phyloP scores from a whole-genome alignment of 2,797 vertebrate species.

The Selene dorsalis region DNA sequence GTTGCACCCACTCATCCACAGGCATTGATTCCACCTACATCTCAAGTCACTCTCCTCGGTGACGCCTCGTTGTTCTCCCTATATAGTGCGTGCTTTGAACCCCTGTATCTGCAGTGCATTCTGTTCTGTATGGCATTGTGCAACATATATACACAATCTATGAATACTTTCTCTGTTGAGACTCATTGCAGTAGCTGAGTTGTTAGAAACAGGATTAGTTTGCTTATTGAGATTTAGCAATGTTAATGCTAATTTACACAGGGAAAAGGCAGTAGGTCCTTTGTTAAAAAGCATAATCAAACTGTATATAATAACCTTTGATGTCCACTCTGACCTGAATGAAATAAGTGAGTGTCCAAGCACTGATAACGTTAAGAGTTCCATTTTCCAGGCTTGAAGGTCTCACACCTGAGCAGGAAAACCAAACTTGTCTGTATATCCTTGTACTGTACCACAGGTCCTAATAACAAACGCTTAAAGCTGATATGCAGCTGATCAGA shows the following conservation, averaged over 20 bases:
- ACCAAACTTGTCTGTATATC: conserved; percentile 68
- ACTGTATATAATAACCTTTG: conserved; percentile 63
- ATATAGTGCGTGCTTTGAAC: conserved; percentile 54
- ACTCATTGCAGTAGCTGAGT: conserved; percentile 60
- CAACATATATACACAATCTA: conserved; percentile 44
- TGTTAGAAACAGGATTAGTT: conserved; percentile 56
- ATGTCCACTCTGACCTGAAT: conserved; percentile 53
- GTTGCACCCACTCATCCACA: conserved; percentile 57
- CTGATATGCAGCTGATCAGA: conserved; percentile 76
- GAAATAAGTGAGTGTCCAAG: conserved; percentile 60
- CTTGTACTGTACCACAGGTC: conserved; percentile 77
- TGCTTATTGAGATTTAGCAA: conserved; percentile 59
- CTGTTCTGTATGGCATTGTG: conserved; percentile 61
- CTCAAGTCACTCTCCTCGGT: conserved; percentile 46
- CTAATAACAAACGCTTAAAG: conserved; percentile 65
- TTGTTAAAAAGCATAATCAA: conserved; percentile 44
- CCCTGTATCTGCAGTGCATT: conserved; percentile 72
- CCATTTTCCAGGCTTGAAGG: conserved; percentile 54
- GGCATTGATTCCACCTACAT: conserved; percentile 59
- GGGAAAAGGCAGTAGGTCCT: conserved; percentile 60
- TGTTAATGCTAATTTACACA: conserved; percentile 54
- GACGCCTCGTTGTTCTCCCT: conserved; percentile 55
- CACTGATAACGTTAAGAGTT: conserved; percentile 72
- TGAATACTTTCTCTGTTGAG: conserved; percentile 52
- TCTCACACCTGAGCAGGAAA: conserved; percentile 56